Evolutionary conservation across 1,140 invertebrate genomes (phyloP), one percentile per base, ranked within the genome.

Genomic region (Bicyclus anynana): DNA sequence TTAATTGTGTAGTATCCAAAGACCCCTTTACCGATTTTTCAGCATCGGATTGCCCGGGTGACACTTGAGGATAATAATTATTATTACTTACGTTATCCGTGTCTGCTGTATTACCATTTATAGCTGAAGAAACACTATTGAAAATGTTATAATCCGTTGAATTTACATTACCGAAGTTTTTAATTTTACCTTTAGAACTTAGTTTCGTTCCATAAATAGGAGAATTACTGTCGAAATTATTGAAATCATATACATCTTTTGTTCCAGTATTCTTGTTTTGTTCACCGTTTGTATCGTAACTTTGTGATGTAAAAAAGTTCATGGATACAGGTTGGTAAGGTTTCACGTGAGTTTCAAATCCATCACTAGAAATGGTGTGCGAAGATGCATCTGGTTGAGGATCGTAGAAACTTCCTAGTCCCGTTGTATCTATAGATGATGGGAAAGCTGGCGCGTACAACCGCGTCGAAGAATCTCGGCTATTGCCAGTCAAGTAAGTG

Each of bases 381-480:
- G 62, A 20, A 5, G 33, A 37, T 42, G 38, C 68, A 51, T 50
- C 58, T 54, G 38, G 78, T 60, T 46, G 67, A 16, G 51, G 62
- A 64, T 48, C 72, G 38, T 70, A 76, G 47, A 70, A 74, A 38
- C 57, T 74, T 20, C 64, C 61, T 47, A 73, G 78, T 35, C 69
- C 77, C 12, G 67, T 69, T 2, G 68, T 17, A 27, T 88, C 85
- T 20, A 67, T 52, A 16, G 80, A 73, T 3, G 81, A 76, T 2
- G 85, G 85, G 53, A 86, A 88, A 7, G 83, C 83, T 7, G 85
- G 81, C 1, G 77, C 83, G 13, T 86, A 86, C 16, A 86, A 58
- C 59, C 78, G 77, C 4, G 79, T 77, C 0, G 74, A 59, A 5
- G 74, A 68, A 48, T 86, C 83, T 60, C 72, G 71, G 55, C 78